Base-by-base conservation (phyloP, 2,888 invertebrate species). In the Tetanocera ferruginea region DNA sequence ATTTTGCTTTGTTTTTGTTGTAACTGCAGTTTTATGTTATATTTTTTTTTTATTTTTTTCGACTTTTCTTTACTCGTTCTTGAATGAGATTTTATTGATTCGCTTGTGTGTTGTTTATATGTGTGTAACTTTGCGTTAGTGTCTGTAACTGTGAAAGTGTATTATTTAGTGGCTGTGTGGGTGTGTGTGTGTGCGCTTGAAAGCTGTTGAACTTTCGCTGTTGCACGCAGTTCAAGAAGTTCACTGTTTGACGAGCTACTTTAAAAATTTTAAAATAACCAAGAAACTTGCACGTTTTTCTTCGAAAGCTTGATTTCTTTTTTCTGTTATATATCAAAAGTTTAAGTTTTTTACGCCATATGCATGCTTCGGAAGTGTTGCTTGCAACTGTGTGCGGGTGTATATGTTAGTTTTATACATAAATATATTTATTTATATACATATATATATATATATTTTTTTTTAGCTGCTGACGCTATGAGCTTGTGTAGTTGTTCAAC, bases 401-500 rank as follows among this genome's bases (percentile, higher is more conserved):
- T 52, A 74, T 74, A 74, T 74, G 66, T 51, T 25, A 52, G 57
- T 43, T n/a, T n/a, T n/a, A n/a, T n/a, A n/a, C n/a, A n/a, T n/a
- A n/a, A 43, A 9, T 79, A 57, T 67, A 64, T 55, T 74, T 77
- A 57, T 71, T 43, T 43, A n/a, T n/a, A n/a, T n/a, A n/a, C n/a
- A n/a, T n/a, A n/a, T n/a, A n/a, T 52, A 9, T 79, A 57, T 67
- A 64, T 55, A 70, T 77, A 57, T 71, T 43, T 43, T 43, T 11
- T 43, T 43, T 43, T 11, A 43, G 14, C 43, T 43, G 11, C 43
- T 43, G 43, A 31, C 76, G 43, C 76, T 79, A 71, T 79, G 14
- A n/a, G 77, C 79, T 81, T 81, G 80, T 82, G 78, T 79, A 80
- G 87, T 86, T 86, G 85, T 87, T 87, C 87, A 88, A 87, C 87